phyloP scores from a whole-genome alignment of 2,113 vertebrate species.

The Callipepla squamata region DNA sequence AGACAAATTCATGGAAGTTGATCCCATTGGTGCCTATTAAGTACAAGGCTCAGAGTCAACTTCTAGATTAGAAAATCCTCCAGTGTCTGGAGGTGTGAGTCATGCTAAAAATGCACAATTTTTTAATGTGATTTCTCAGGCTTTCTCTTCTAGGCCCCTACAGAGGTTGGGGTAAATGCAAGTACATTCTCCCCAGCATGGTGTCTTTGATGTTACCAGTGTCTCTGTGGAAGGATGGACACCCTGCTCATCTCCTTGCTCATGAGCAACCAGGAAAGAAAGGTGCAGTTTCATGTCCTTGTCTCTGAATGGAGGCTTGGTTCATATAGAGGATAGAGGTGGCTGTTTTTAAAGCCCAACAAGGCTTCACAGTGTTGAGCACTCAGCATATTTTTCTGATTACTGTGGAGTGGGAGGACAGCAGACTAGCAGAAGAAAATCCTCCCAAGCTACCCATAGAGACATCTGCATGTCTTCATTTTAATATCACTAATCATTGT shows the following conservation, averaged over 20 bases:
- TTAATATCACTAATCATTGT: background rate
- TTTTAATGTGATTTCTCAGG: background rate
- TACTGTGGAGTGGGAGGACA: background rate
- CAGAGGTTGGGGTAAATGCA: background rate
- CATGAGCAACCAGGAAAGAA: background rate
- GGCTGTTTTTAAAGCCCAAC: background rate
- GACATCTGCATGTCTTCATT: background rate
- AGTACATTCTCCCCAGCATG: background rate
- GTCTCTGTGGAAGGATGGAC: background rate
- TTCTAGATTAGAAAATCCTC: background rate
- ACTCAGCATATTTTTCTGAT: background rate
- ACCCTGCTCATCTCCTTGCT: background rate
- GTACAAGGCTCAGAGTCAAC: background rate
- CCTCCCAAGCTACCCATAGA: background rate
- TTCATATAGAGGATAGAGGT: background rate
- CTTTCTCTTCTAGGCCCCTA: background rate
- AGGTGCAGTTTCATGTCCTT: background rate
- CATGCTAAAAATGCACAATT: rapidly evolving
- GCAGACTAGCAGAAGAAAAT: background rate
- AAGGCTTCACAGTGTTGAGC: background rate
- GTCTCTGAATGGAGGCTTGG: background rate
- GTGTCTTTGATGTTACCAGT: background rate
- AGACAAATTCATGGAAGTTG: background rate
- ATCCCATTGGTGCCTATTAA: background rate
- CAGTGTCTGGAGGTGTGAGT: background rate